Evolutionary conservation across 2,113 vertebrate species (phyloP), one percentile per base, ranked within the genome.

Genomic region (Gavia stellata): DNA sequence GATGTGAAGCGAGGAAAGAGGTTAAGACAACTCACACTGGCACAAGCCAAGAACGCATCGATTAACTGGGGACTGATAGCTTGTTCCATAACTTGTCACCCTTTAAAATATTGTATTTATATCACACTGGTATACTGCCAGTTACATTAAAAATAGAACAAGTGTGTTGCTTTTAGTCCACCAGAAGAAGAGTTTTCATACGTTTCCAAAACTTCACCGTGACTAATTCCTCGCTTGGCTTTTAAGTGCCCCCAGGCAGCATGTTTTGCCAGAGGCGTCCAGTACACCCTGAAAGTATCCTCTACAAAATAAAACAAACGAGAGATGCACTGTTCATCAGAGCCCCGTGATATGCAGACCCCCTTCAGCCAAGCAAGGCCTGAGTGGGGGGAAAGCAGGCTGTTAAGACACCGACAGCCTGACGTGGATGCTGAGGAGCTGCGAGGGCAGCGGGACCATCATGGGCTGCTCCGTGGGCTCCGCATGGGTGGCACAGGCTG

Each of bases 301-400:
- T 44, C 17, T 38, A 28, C 16, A 44, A 49, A 90, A 78, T 19
- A 12, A 44, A 79, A 5, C 17, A 2, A 7, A 6, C 21, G 36
- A 8, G 10, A 59, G 21, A 31, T 11, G 15, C 1, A 0, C 7
- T 29, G 20, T 14, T 42, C 53, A 21, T 50, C 58, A 67, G 5
- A 80, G 14, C 28, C 21, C 21, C 12, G 11, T 4, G 58, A 33
- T 38, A 34, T 8, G 26, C 38, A 90, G 50, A 85, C 2, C 11
- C 6, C 40, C 16, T 33, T 20, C 86, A 53, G 14, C 26, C 82
- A 14, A 36, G 26, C 0, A 4, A 44, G 5, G 11, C 23, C 58
- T 25, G n/a, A 31, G 26, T 6, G 3, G 1, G 6, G 8, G 16
- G 14, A 66, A 18, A 44, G 14, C 5, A 68, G 28, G 6, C 2